Evolutionary conservation across 2,888 invertebrate species (phyloP), one percentile per base, ranked within the genome.

Genomic region (Mesorhabditis spiculigera): DNA sequence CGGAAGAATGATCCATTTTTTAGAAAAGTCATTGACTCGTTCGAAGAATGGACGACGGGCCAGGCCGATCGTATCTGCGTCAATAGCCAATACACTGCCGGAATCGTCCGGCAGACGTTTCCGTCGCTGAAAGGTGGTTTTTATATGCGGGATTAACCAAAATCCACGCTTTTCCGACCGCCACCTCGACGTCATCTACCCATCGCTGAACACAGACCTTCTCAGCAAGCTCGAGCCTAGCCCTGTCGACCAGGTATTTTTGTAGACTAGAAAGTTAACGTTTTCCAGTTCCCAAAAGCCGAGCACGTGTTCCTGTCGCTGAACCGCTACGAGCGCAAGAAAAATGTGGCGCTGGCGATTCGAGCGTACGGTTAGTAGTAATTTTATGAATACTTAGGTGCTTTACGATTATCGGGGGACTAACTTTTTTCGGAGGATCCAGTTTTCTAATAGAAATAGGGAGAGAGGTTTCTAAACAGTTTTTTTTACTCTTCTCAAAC

Each of bases 311-410:
- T 96, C 86, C 88, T 98, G 8, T 98, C 97, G 0, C 92, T 99
- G 76, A 99, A 98, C 88, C 91, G 98, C 74, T 99, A 92, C 88
- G 98, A 99, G 86, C 90, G 94, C 5, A 98, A 98, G 86, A 99
- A 99, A 87, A 93, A 95, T 86, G 89, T 98, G n/a, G 89, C 89
- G 58, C 86, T 98, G 65, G 95, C 95, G 0, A 87, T 99, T 65
- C 88, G 91, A 81, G 91, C 95, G 5, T 89, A 98, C 79, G 90
- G 91, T 82, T 87, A 90, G 81, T 78, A 64, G 4, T 68, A 66
- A 28, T 28, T 28, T 28, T 28, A 28, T 28, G 28, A 28, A 28
- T 28, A 28, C 28, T 28, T 28, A 3, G 28, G 28, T 28, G 28
- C 28, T 28, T 28, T 28, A 28, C 28, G 28, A 28, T 28, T 28